Conservation (phyloP, 1,140 invertebrate species). For the Tetraneura akinire region DNA sequence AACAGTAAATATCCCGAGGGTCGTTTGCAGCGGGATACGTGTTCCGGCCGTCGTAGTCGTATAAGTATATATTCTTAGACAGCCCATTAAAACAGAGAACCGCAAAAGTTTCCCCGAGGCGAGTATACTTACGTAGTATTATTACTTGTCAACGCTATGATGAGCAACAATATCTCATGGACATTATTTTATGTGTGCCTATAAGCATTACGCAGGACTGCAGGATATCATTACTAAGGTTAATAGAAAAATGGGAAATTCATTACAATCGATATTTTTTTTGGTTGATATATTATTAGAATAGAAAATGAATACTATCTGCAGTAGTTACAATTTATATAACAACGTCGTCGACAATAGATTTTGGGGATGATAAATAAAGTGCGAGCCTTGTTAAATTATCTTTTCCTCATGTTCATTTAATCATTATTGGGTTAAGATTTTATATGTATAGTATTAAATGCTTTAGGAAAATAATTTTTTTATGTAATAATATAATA, state of each 20-base stretch:
- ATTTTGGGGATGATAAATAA: not conserved
- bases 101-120: not conserved
- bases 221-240: not conserved
- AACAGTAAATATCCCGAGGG: conserved; percentile 21
- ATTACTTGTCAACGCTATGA: not conserved
- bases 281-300: conserved; percentile 22
- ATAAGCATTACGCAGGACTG: not conserved
- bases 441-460: no score
- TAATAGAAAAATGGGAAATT: conserved; percentile 1
- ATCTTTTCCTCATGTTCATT: not conserved
- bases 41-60: not conserved
- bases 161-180: conserved; percentile 24
- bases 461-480: no score
- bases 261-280: not conserved
- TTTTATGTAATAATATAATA: no score
- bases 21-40: conserved; percentile 15
- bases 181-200: not conserved
- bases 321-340: not conserved
- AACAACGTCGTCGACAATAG: not conserved
- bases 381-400: not conserved
- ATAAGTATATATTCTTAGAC: conserved; percentile 7
- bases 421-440: no score
- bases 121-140: not conserved
- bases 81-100: conserved; percentile 4
- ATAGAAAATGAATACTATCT: not conserved